Conservation (phyloP, 64 coral and sea anemone genomes). For the Dendronephthya gigantea region DNA sequence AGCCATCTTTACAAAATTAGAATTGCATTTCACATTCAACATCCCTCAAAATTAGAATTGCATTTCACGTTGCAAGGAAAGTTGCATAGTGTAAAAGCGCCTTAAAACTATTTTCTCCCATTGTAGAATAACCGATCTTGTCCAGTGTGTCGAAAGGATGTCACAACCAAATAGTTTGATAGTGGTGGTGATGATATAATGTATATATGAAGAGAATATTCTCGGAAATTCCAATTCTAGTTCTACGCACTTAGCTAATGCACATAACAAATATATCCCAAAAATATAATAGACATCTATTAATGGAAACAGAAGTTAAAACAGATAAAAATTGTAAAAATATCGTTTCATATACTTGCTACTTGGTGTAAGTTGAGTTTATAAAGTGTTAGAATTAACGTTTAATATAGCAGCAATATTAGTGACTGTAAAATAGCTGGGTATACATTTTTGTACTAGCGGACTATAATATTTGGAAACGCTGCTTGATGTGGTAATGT, state of each 20-base stretch:
- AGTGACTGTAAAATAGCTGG: background rate
- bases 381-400: no score
- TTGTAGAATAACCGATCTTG: constrained; percentile 78
- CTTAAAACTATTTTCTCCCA: constrained; percentile 7
- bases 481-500: background rate
- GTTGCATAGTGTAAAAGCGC: no score
- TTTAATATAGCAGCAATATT: background rate
- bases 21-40: no score
- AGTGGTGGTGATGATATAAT: background rate
- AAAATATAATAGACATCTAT: no score
- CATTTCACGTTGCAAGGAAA: background rate
- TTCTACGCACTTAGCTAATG: background rate
- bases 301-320: no score
- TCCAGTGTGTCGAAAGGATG: constrained; percentile 74
- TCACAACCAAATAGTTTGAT: constrained; percentile 13
- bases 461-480: background rate
- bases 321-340: no score
- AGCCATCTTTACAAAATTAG: no score
- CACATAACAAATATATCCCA: background rate
- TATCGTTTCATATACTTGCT: no score
- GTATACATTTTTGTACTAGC: background rate
- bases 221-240: background rate
- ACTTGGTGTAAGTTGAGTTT: no score
- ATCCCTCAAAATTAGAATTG: no score
- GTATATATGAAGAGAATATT: background rate